A percentile compares a stretch with the other conserved stretches of the same genome.
Evolutionary conservation across 1,140 invertebrate species (phyloP).

Genomic region (Eubasilissa regina): DNA sequence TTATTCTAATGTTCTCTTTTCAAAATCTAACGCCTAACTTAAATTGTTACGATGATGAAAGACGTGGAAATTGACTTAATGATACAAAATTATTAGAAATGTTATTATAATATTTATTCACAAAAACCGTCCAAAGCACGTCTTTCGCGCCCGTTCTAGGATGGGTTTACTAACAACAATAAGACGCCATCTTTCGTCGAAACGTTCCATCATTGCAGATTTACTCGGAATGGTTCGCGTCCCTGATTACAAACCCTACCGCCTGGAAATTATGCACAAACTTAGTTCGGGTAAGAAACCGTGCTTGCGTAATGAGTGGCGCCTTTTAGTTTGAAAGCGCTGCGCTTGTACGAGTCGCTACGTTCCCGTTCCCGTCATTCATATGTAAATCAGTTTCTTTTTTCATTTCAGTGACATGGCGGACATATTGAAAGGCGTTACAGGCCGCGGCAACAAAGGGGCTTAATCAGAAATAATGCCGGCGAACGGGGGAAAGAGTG

Average conservation of each 20-base stretch:
- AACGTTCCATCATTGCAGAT: no score
- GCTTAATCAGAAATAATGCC: constrained; percentile 35
- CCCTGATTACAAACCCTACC: not conserved
- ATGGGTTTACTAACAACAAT: no score
- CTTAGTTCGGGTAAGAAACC: constrained; percentile 13
- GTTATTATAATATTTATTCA: no score
- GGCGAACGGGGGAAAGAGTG: not conserved
- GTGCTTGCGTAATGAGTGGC: constrained; percentile 9
- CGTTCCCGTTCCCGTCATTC: constrained; percentile 13
- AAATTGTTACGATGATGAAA: no score
- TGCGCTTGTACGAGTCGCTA: constrained; percentile 26
- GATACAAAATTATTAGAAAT: no score
- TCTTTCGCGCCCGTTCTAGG: no score
- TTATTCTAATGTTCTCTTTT: no score
- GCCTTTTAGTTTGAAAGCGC: constrained; percentile 24
- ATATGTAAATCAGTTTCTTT: constrained; percentile 40
- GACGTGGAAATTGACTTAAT: no score
- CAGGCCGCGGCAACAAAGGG: constrained; percentile 33
- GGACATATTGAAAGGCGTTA: constrained; percentile 42
- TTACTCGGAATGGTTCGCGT: not conserved
- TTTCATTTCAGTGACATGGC: constrained; percentile 38
- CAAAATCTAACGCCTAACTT: no score
- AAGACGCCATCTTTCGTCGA: no score
- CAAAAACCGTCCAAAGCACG: no score
- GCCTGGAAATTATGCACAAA: not conserved